Base-by-base conservation (phyloP, 2,888 invertebrate species). In the Pollenia labialis region DNA sequence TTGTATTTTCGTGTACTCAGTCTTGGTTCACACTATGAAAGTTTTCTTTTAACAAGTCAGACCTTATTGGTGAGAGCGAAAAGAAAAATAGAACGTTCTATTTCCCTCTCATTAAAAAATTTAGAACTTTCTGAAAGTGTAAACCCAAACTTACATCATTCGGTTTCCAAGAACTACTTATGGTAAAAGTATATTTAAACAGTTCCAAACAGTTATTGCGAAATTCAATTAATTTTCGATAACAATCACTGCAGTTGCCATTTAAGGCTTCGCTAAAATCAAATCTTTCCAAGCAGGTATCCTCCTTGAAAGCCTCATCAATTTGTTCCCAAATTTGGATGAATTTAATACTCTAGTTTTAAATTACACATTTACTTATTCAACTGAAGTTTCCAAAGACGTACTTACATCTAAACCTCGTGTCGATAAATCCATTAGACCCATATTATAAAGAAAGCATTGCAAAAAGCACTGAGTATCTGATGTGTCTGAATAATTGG, bases 391-490 rank as follows among this genome's bases (percentile, higher is more conserved):
- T 40, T 2, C 11, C 2, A 7, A 76, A 62, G 46, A 14, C 3
- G 14, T 52, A 85, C 89, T 89, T 85, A 91, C 91, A 88, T 90
- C 88, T 44, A 90, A 85, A 40, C 90, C 90, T 52, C 88, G 80
- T 32, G 88, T 82, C 6, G 85, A 84, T 46, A 91, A 74, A 85
- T 90, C 82, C 79, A 91, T 91, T 77, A 92, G 87, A 32, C 91
- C 91, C 75, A 90, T 85, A 88, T 89, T 89, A 44, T 85, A 87
- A 23, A 92, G 89, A 69, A 91, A 88, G 75, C 91, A 92, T 74
- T 90, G 90, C 10, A 91, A 80, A 81, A 89, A 91, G 80, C 91
- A 90, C 72, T 90, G 89, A 6, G 91, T 91, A 23, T 89, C 86
- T 48, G 88, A 87, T 48, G 89, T 89, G 72, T 90, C 87, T n/a